A percentile compares a stretch with the other conserved stretches of the same genome.
These are phyloP conservation scores for Taenioides sp. DNA, from an alignment of 2,797 vertebrate species.

Conservation along the genomic window DNA sequence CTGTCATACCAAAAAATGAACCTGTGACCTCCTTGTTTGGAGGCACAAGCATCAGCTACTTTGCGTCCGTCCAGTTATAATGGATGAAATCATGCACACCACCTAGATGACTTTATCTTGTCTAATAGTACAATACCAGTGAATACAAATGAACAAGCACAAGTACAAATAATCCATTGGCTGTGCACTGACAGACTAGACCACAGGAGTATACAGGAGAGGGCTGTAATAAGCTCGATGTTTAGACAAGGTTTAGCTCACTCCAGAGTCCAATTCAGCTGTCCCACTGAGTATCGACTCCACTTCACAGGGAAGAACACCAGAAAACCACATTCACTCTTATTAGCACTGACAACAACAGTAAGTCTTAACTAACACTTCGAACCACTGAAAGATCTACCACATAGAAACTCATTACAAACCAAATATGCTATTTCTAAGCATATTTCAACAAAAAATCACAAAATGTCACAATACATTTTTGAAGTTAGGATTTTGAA, in stretches of 20 bases:
- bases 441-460: no score
- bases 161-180: conserved; percentile 8
- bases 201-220: conserved; percentile 8
- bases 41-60: neutral
- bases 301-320: conserved; percentile 40
- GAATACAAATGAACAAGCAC: conserved; percentile 16
- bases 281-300: conserved; percentile 39
- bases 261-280: conserved; percentile 36
- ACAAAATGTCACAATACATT: no score
- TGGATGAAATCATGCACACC: neutral
- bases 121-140: conserved; percentile 12
- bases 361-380: conserved; percentile 6
- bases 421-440: no score
- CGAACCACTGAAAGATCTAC: no score
- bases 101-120: neutral
- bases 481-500: no score
- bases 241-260: conserved; percentile 56
- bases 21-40: neutral
- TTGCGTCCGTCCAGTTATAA: neutral
- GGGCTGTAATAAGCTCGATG: conserved; percentile 35
- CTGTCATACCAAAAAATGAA: neutral
- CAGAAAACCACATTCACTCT: conserved; percentile 15
- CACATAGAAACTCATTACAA: no score
- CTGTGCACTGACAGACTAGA: conserved; percentile 11
- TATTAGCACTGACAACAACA: conserved; percentile 19